phyloP scores from a whole-genome alignment of 2,888 invertebrate species.

The Microctonus brassicae region DNA sequence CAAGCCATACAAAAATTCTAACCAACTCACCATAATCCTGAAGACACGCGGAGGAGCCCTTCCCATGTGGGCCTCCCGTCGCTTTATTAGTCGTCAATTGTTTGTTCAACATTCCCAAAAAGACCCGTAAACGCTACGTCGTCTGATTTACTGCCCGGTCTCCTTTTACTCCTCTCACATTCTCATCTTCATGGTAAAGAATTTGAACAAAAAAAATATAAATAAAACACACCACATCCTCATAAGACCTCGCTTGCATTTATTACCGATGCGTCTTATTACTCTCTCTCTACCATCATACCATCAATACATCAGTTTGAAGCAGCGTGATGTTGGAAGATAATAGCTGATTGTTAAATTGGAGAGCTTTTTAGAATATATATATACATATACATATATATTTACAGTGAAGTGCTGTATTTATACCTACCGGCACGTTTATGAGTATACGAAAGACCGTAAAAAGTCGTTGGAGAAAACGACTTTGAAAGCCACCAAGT shows the following conservation, averaged over 20 bases:
- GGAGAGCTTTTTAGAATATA: conserved; percentile 12
- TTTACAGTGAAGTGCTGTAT: conserved; percentile 41
- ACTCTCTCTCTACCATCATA: conserved; percentile 14
- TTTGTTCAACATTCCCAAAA: conserved; percentile 69
- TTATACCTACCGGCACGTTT: conserved; percentile 44
- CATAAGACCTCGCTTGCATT: conserved; percentile 29
- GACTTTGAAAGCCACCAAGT: conserved; percentile 38
- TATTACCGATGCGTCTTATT: conserved; percentile 9
- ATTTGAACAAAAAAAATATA: conserved; percentile 20
- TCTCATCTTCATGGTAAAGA: conserved; percentile 19
- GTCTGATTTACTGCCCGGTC: conserved; percentile 63
- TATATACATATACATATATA: conserved; percentile 9
- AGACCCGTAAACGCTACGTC: conserved; percentile 65
- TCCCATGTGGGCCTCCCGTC: conserved; percentile 61
- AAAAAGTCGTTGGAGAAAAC: conserved; percentile 46
- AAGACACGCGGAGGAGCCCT: conserved; percentile 42
- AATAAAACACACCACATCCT: not conserved
- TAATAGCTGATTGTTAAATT: conserved; percentile 27
- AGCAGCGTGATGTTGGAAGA: conserved; percentile 9
- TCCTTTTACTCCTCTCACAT: conserved; percentile 34
- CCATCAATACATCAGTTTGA: not conserved
- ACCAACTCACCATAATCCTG: conserved; percentile 21
- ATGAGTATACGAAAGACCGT: conserved; percentile 46
- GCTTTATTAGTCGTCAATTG: conserved; percentile 70
- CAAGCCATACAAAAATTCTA: conserved; percentile 12